Base-by-base conservation (phyloP, 2,888 invertebrate species). In the Anaspis maculata region DNA sequence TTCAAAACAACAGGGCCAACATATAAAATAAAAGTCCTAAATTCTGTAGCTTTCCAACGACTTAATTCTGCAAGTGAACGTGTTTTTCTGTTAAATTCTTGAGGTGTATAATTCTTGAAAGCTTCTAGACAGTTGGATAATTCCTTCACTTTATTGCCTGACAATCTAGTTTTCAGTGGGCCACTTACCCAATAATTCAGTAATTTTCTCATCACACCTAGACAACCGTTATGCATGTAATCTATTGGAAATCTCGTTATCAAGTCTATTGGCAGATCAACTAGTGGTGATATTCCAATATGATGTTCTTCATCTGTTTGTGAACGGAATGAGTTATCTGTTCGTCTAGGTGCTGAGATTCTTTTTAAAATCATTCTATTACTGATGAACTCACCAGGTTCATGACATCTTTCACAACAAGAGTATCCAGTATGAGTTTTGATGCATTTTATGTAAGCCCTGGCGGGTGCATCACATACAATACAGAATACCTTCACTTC, bases 161-260 rank as follows among this genome's bases (percentile, higher is more conserved):
- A n/a, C n/a, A n/a, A n/a, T n/a, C n/a, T n/a, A n/a, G n/a, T n/a
- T n/a, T n/a, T n/a, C n/a, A n/a, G n/a, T n/a, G 5, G 4, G 10
- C n/a, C 26, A 5, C 7, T 12, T 2, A 14, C 10, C 26, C 26
- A 26, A 11, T 10, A 26, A 5, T 7, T 5, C 4, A 26, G 14
- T 9, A 26, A 7, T 11, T 26, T 26, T 26, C n/a, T 3, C 26
- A 26, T 26, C 5, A 26, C 26, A 11, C 26, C 26, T 13, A 26
- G 4, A 26, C 26, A 26, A 9, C 26, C 11, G 3, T 13, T 5
- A 26, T 26, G 26, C 26, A 26, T 26, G 5, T 26, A 26, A 13
- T 26, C 26, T 38, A 66, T 64, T 44, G 59, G 56, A 38, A 67
- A 62, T 49, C 73, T 71, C 39, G 73, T 73, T 51, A 70, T 70